Evolutionary conservation across 2,888 invertebrate species (phyloP).

Genomic region (Pyrrhosoma nymphula): DNA sequence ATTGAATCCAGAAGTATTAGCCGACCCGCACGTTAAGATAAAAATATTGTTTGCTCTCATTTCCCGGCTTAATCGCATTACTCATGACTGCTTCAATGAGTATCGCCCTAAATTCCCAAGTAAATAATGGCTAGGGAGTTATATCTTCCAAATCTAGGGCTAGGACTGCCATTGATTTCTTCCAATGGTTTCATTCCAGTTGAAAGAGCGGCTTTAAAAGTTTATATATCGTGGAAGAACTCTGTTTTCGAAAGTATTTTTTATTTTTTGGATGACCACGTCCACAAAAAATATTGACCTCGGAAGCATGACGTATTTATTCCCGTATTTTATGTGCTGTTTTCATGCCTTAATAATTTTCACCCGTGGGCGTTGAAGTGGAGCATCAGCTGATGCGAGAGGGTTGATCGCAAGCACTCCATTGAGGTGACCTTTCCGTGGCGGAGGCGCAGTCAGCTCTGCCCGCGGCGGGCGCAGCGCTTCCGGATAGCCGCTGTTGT

Average conservation of each 20-base stretch:
- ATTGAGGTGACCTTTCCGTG: not conserved
- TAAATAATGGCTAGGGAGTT: no score
- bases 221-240: not conserved
- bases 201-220: not conserved
- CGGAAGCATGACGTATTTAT: not conserved
- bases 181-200: not conserved
- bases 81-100: no score
- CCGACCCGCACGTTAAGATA: not conserved
- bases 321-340: not conserved
- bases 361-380: not conserved
- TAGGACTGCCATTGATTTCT: not conserved
- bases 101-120: no score
- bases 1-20: not conserved
- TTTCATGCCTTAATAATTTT: not conserved
- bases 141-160: no score
- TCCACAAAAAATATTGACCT: not conserved
- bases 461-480: not conserved
- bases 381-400: not conserved
- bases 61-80: no score
- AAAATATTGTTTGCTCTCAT: no score
- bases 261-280: not conserved
- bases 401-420: not conserved
- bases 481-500: conserved; percentile 31
- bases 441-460: not conserved
- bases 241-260: not conserved